These are phyloP conservation scores for Trididemnum nubilum DNA, from an alignment of 23 tunicate species.

Conservation along the genomic window DNA sequence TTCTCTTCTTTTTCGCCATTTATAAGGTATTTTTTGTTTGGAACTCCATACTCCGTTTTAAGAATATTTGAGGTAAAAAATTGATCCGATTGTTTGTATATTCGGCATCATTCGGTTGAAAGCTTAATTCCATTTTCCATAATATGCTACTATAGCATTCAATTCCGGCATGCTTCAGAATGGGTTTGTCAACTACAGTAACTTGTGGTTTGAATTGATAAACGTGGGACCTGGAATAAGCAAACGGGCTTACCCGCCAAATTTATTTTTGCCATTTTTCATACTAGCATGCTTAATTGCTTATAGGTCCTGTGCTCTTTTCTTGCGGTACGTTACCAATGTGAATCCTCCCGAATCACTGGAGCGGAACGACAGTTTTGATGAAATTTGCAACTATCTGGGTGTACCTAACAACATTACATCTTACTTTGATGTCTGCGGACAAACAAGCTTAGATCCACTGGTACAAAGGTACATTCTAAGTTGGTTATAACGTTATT, in stretches of 20 bases:
- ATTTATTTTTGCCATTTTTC: not conserved
- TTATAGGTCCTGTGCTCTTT: slow-evolving; percentile 43
- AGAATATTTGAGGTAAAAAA: too few relatives aligned
- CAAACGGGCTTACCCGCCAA: too few relatives aligned
- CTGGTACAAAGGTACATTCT: slow-evolving; percentile 46
- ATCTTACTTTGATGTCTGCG: slow-evolving; percentile 35
- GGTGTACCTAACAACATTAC: slow-evolving; percentile 31
- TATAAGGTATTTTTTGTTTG: not conserved
- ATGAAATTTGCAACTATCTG: slow-evolving; percentile 37
- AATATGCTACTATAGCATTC: too few relatives aligned
- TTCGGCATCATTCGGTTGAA: too few relatives aligned
- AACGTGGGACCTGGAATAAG: too few relatives aligned
- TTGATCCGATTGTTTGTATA: too few relatives aligned
- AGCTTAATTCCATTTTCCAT: too few relatives aligned
- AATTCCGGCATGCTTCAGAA: too few relatives aligned
- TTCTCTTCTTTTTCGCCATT: not conserved
- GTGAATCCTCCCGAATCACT: slow-evolving; percentile 22
- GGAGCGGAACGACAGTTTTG: slow-evolving; percentile 24
- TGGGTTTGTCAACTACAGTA: not conserved
- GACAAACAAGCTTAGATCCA: slow-evolving; percentile 32
- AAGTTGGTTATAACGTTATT: not conserved
- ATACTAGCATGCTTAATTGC: too few relatives aligned
- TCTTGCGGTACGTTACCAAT: slow-evolving; percentile 48
- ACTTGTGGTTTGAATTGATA: not conserved
- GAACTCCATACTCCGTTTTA: too few relatives aligned